A percentile compares a stretch with the other conserved stretches of the same genome.
These are phyloP conservation scores for Brotula barbata DNA, from an alignment of 2,797 vertebrate genomes.

Conservation along the genomic window DNA sequence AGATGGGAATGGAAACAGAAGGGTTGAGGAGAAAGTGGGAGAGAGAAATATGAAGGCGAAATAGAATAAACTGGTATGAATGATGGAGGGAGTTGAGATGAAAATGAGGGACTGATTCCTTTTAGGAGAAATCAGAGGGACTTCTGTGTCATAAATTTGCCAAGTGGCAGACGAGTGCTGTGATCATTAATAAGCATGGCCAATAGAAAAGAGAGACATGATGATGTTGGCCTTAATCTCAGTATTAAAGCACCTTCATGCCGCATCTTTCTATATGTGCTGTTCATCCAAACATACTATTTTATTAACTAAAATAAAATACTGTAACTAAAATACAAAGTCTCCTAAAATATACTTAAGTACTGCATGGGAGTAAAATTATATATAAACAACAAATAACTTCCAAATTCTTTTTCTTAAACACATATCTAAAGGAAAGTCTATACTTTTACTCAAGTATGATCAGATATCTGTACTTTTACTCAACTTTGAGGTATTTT, in stretches of 20 bases:
- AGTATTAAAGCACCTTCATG: background rate
- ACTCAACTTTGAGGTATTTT: too few species aligned
- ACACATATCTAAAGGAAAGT: too few species aligned
- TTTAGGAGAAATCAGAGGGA: constrained; percentile 22
- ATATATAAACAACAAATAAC: too few species aligned
- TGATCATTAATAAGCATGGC: constrained; percentile 33
- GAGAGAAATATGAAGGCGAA: constrained; percentile 38
- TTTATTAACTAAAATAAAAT: too few species aligned
- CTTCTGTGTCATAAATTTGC: constrained; percentile 29
- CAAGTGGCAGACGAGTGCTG: background rate
- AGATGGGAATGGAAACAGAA: constrained; percentile 43
- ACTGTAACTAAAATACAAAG: too few species aligned
- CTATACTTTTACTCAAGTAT: too few species aligned
- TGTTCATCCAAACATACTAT: background rate
- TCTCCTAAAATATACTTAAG: too few species aligned
- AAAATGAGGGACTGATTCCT: constrained; percentile 15
- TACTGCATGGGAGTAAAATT: too few species aligned
- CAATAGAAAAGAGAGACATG: constrained; percentile 9
- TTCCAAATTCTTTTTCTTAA: too few species aligned
- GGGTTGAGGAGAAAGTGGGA: constrained; percentile 30
- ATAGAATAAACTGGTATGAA: constrained; percentile 43
- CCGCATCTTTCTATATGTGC: background rate
- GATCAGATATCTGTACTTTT: too few species aligned
- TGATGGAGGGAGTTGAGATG: constrained; percentile 23
- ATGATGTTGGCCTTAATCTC: constrained; percentile 7